phyloP scores from a whole-genome alignment of 2,113 vertebrate genomes.

The Dasyprocta punctata region DNA sequence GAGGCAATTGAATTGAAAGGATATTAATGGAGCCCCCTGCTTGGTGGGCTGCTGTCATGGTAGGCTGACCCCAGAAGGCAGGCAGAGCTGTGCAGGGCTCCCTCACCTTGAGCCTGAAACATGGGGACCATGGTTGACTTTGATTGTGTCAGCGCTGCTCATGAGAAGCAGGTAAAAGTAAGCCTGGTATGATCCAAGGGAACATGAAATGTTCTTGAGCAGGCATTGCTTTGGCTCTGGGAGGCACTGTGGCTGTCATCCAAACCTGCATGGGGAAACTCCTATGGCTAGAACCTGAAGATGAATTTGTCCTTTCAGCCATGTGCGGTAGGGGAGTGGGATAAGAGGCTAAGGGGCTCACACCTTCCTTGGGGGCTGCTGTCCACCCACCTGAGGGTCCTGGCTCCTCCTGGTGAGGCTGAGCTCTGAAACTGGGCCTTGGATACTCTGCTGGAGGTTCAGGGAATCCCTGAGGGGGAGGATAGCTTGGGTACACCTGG shows the following conservation, averaged over 20 bases:
- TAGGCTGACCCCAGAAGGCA: neutral
- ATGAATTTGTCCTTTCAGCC: neutral
- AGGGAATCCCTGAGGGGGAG: neutral
- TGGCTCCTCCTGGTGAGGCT: neutral
- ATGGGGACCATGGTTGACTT: neutral
- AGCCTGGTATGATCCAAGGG: neutral
- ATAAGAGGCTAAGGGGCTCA: neutral
- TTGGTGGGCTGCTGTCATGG: fast-evolving
- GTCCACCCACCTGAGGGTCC: neutral
- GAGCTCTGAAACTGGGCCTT: neutral
- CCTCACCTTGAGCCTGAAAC: neutral
- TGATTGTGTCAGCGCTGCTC: neutral
- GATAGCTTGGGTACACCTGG: neutral
- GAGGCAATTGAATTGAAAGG: neutral
- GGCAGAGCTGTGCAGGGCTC: neutral
- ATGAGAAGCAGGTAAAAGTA: neutral
- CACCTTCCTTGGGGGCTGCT: too few relatives aligned
- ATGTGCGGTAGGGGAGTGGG: too few relatives aligned
- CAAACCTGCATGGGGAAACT: neutral
- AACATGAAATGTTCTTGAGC: neutral
- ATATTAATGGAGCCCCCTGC: neutral
- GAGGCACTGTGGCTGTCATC: neutral
- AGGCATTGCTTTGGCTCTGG: neutral
- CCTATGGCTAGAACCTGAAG: neutral
- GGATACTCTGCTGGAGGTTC: neutral